Percentiles rank a stretch among this genome's conserved stretches.
phyloP scores from a whole-genome alignment of 2,797 vertebrate genomes.

The Tachyglossus aculeatus region DNA sequence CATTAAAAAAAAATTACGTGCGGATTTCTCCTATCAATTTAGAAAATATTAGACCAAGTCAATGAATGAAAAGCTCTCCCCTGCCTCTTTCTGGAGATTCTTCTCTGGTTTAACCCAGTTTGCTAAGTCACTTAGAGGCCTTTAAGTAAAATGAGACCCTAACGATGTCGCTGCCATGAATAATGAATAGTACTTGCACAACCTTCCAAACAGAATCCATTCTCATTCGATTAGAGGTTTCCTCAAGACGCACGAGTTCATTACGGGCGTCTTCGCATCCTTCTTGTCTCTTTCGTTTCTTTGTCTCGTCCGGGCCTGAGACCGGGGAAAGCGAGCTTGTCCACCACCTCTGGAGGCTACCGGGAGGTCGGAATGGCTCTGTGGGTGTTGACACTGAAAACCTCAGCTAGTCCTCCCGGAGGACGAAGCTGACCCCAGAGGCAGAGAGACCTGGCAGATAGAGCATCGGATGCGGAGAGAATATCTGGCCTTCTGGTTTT shows the following conservation, averaged over 20 bases:
- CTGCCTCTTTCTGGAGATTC: conserved; percentile 73
- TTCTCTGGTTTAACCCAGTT: conserved; percentile 87
- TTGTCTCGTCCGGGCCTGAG: conserved; percentile 51
- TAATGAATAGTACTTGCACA: conserved; percentile 93
- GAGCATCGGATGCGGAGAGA: not conserved
- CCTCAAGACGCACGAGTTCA: conserved; percentile 86
- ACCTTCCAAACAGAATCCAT: conserved; percentile 94
- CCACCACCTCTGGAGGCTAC: not conserved
- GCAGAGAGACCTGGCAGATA: not conserved
- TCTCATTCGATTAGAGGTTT: conserved; percentile 94
- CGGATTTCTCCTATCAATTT: conserved; percentile 64
- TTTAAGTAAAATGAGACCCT: conserved; percentile 91
- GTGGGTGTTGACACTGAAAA: no score
- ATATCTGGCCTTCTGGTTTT: not conserved
- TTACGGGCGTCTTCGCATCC: conserved; percentile 71
- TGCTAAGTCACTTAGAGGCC: conserved; percentile 83
- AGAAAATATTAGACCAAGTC: conserved; percentile 74
- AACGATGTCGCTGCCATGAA: conserved; percentile 94
- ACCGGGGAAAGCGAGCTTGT: conserved; percentile 45
- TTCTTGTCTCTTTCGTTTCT: conserved; percentile 61
- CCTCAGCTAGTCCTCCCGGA: not conserved
- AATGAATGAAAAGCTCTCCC: conserved; percentile 81
- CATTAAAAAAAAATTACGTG: no score
- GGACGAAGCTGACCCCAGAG: not conserved
- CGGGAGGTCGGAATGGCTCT: not conserved